Conservation (phyloP, 2,113 vertebrate species). For the Salvator merianae region DNA sequence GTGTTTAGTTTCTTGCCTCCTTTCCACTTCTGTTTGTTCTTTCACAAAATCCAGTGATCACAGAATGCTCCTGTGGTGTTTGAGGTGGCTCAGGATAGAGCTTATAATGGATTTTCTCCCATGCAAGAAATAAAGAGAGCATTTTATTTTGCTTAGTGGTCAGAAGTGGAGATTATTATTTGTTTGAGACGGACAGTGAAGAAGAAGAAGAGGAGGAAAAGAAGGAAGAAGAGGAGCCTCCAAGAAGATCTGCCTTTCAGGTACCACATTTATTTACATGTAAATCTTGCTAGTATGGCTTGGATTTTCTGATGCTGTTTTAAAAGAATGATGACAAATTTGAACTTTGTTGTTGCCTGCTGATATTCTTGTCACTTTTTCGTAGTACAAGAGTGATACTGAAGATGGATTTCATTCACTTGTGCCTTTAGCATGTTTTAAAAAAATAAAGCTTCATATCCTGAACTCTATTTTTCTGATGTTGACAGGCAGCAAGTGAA, state of each 20-base stretch:
- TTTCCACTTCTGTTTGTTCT: constrained; percentile 45
- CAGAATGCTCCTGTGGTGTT: constrained; percentile 32
- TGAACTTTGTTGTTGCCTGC: constrained; percentile 14
- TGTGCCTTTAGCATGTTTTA: constrained; percentile 22
- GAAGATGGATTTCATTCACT: constrained; percentile 24
- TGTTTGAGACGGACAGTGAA: constrained; percentile 99
- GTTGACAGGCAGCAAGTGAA: constrained; percentile 19
- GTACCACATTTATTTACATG: constrained; percentile 66
- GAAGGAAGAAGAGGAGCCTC: constrained; percentile 88
- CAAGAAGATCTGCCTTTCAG: constrained; percentile 95
- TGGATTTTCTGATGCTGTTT: constrained; percentile 15
- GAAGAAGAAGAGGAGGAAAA: constrained; percentile 90
- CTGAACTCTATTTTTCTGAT: constrained; percentile 44
- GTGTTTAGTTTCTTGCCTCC: constrained; percentile 45
- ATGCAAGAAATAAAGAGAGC: constrained; percentile 73
- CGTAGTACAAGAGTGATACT: neutral
- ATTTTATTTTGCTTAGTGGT: constrained; percentile 91
- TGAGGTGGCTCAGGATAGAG: constrained; percentile 51
- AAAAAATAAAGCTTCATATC: constrained; percentile 44
- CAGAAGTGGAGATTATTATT: constrained; percentile 99
- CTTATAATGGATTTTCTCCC: constrained; percentile 1
- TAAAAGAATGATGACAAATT: constrained; percentile 33
- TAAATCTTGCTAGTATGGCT: neutral
- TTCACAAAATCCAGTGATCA: constrained; percentile 45
- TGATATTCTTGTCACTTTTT: constrained; percentile 24